A percentile compares a stretch with the other conserved stretches of the same genome.
Evolutionary conservation across 2,888 invertebrate species (phyloP).

Genomic region (Brenthis ino): DNA sequence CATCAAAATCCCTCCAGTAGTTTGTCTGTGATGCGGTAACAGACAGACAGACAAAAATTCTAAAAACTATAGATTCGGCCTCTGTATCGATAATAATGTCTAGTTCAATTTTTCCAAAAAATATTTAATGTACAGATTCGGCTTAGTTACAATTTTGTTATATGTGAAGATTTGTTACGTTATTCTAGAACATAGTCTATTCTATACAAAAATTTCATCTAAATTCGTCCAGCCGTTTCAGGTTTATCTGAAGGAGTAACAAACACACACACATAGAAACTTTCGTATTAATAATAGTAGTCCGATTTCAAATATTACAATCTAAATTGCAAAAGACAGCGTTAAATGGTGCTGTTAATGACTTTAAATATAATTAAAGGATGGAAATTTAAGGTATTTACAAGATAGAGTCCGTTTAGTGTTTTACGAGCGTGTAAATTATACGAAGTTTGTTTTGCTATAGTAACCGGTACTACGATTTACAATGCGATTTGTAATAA

Average conservation of each 20-base stretch:
- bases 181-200: neutral
- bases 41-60: no score
- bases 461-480: no score
- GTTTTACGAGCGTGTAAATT: conserved; percentile 8
- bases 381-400: neutral
- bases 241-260: neutral
- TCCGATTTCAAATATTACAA: no score
- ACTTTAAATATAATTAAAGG: conserved; percentile 18
- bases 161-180: no score
- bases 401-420: neutral
- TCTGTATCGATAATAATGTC: no score
- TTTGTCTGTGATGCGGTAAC: no score
- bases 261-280: conserved; percentile 2
- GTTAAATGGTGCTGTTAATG: conserved; percentile 13
- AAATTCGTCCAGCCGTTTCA: neutral
- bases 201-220: neutral
- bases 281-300: neutral
- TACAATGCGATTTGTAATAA: no score
- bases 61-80: no score
- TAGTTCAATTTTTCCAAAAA: no score
- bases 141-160: no score
- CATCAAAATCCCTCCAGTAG: no score
- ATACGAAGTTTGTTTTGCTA: neutral
- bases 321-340: neutral
- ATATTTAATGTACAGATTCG: no score